Evolutionary conservation across 2,797 vertebrate species (phyloP).

Genomic region (Potorous gilbertii): DNA sequence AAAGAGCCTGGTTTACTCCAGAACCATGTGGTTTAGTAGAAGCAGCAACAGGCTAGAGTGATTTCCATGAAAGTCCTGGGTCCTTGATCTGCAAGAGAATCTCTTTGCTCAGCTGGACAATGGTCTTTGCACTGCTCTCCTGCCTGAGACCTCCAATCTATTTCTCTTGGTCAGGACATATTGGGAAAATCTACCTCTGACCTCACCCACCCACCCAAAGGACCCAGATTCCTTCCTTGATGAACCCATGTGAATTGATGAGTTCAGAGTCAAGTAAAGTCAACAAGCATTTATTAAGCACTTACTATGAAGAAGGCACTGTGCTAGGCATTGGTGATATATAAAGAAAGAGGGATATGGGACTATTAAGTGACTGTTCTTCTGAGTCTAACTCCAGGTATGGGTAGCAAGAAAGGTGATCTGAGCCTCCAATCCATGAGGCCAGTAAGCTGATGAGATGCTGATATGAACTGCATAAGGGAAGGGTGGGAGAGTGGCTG

Average conservation of each 20-base stretch:
- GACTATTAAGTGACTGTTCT: too few species aligned
- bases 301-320: too few species aligned
- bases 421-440: too few species aligned
- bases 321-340: too few species aligned
- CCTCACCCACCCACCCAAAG: neutral
- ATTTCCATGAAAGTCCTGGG: neutral
- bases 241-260: neutral
- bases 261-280: neutral
- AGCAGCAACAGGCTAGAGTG: neutral
- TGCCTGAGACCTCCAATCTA: neutral
- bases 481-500: too few species aligned
- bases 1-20: neutral
- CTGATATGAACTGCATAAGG: too few species aligned
- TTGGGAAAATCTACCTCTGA: neutral
- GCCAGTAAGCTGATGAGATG: too few species aligned
- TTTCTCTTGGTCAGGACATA: neutral
- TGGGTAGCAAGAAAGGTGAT: too few species aligned
- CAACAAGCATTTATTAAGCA: too few species aligned
- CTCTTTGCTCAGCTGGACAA: neutral
- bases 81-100: neutral
- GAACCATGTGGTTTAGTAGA: neutral
- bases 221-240: neutral
- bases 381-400: too few species aligned
- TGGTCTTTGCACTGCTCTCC: neutral
- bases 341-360: too few species aligned